Base-by-base conservation (phyloP, 1,140 invertebrate genomes). In the Hyles euphorbiae region DNA sequence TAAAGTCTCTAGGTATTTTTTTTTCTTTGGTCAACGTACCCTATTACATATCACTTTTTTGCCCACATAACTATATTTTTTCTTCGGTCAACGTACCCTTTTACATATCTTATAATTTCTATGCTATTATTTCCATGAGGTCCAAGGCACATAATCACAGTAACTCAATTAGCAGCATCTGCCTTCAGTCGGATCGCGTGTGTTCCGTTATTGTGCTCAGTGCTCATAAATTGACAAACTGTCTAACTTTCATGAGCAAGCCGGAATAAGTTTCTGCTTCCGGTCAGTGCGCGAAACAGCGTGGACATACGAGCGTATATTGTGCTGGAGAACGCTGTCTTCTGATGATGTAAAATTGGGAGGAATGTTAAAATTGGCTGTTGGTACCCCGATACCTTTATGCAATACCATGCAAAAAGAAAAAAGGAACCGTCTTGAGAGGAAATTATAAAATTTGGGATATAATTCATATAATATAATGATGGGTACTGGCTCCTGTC, bases 151-250 rank as follows among this genome's bases (percentile, higher is more conserved):
- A 61, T 74, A 76, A 72, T 71, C 56, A 60, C 57, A 54, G 63
- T 68, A 72, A 74, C 74, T 79, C 78, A 82, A 82, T 84, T 82
- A 84, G 76, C 74, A 67, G 70, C 73, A 80, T 81, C 73, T 77
- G 71, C 71, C 72, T 78, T 78, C 73, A 76, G 61, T 69, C 66
- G 65, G 65, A 61, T 68, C 61, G 61, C 60, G 65, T 63, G 53
- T 60, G 74, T 64, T 65, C 57, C 62, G 61, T 59, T 74, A 74
- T 76, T 76, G 76, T 78, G 72, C 71, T 53, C 68, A 32, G 67
- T 71, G 50, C 75, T 73, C 81, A 84, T 87, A 87, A 87, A 87
- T 87, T 87, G 83, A 87, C 81, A 87, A 87, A 87, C 72, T 87
- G 83, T 82, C 81, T 78, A 87, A 87, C 78, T 87, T 71, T 76